These are phyloP conservation scores for Himalopsyche tibetana DNA, from an alignment of 2,888 invertebrate genomes.

Conservation along the genomic window DNA sequence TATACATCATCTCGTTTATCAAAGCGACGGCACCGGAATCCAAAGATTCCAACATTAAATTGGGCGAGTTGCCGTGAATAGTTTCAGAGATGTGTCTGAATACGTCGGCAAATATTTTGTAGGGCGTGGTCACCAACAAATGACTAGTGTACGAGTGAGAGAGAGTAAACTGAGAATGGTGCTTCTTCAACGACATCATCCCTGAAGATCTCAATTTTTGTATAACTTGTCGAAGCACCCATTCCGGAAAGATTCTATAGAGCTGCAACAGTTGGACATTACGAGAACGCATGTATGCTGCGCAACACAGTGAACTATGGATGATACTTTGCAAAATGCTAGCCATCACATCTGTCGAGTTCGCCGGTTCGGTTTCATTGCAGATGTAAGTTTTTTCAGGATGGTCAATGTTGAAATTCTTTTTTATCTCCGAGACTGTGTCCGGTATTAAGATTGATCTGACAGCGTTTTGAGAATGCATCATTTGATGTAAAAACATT, in stretches of 20 bases:
- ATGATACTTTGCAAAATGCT: slow-evolving; percentile 78
- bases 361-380: slow-evolving; percentile 34
- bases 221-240: slow-evolving; percentile 79
- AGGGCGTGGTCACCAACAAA: slow-evolving; percentile 67
- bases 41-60: slow-evolving; percentile 68
- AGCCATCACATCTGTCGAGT: slow-evolving; percentile 73
- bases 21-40: slow-evolving; percentile 74
- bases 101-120: slow-evolving; percentile 54
- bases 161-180: slow-evolving; percentile 69
- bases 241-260: slow-evolving; percentile 84
- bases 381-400: slow-evolving; percentile 27
- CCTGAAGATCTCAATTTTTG: slow-evolving; percentile 71
- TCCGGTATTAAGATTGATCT: slow-evolving; percentile 69
- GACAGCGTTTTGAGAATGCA: slow-evolving; percentile 66
- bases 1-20: slow-evolving; percentile 72
- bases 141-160: slow-evolving; percentile 72
- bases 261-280: slow-evolving; percentile 77
- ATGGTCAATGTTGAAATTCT: slow-evolving; percentile 62
- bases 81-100: slow-evolving; percentile 32
- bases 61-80: slow-evolving; percentile 48
- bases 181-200: slow-evolving; percentile 67
- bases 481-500: slow-evolving; percentile 68
- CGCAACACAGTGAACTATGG: slow-evolving; percentile 81
- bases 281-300: slow-evolving; percentile 74
- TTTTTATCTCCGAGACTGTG: slow-evolving; percentile 69